Percentiles rank a stretch among this genome's conserved stretches.
Conservation (phyloP, 2,888 invertebrate genomes). For the Spisula solida region DNA sequence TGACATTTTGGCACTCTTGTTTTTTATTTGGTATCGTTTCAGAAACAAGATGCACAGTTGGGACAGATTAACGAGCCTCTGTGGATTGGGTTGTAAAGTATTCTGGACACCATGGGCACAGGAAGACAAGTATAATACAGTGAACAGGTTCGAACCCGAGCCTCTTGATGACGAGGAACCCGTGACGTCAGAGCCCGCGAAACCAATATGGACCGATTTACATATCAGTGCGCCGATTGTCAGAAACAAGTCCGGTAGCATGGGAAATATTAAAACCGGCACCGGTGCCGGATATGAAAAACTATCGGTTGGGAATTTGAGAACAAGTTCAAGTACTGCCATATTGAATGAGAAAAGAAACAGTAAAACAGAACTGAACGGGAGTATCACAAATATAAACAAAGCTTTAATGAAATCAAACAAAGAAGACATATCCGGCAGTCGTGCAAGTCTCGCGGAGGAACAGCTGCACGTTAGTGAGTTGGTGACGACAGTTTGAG, state of each 20-base stretch:
- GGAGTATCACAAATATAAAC: slow-evolving; percentile 24
- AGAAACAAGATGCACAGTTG: slow-evolving; percentile 65
- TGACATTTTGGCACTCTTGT: too few species aligned
- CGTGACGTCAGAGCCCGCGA: slow-evolving; percentile 60
- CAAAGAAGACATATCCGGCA: slow-evolving; percentile 41
- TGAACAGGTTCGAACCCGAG: slow-evolving; percentile 53
- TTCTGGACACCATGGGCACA: slow-evolving; percentile 59
- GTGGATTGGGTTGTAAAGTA: slow-evolving; percentile 67
- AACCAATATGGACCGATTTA: slow-evolving; percentile 67
- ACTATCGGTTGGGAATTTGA: slow-evolving; percentile 39
- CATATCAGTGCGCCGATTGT: slow-evolving; percentile 63
- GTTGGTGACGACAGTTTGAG: slow-evolving; percentile 67
- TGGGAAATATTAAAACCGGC: slow-evolving; percentile 47
- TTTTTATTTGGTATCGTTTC: slow-evolving; percentile 4
- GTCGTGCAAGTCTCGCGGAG: slow-evolving; percentile 53
- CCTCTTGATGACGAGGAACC: slow-evolving; percentile 20
- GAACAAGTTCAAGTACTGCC: slow-evolving; percentile 38
- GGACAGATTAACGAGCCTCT: slow-evolving; percentile 62
- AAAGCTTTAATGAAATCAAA: slow-evolving; percentile 40
- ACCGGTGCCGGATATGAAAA: slow-evolving; percentile 49
- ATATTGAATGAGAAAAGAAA: slow-evolving; percentile 52
- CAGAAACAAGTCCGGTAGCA: slow-evolving; percentile 61
- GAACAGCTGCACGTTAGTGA: slow-evolving; percentile 56
- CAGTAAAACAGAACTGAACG: slow-evolving; percentile 53
- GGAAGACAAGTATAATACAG: slow-evolving; percentile 61